Evolutionary conservation across 2,797 vertebrate genomes (phyloP).

Genomic region (Telmatherina bonti): DNA sequence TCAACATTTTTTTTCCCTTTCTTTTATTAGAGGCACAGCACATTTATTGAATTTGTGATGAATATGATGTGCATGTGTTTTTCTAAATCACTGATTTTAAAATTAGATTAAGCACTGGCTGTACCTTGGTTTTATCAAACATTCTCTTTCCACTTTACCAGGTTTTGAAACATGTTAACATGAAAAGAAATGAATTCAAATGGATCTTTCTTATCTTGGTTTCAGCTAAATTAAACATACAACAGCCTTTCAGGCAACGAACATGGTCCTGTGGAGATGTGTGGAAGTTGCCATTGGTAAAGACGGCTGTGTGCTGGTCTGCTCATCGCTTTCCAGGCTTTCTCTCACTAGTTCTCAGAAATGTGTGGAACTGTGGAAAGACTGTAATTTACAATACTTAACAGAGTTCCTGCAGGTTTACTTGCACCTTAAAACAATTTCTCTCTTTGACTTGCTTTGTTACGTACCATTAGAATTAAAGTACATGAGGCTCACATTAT

Average conservation of each 20-base stretch:
- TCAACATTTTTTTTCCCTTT: no score
- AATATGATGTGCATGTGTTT: no score
- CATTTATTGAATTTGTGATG: no score
- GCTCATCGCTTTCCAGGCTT: background rate
- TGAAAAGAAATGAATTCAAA: background rate
- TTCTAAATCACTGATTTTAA: no score
- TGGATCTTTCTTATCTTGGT: background rate
- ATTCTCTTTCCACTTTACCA: background rate
- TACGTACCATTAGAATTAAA: conserved; percentile 44
- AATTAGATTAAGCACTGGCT: background rate
- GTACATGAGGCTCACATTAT: conserved; percentile 34
- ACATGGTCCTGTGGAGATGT: background rate
- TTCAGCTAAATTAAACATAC: background rate
- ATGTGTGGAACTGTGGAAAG: conserved; percentile 25
- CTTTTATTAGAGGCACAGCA: no score
- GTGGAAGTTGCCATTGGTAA: background rate
- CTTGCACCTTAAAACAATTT: conserved; percentile 50
- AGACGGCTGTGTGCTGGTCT: background rate
- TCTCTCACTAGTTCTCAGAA: conserved; percentile 8
- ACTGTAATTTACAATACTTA: conserved; percentile 44
- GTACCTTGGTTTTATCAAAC: background rate
- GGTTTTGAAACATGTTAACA: background rate
- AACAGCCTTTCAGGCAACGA: background rate
- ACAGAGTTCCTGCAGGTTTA: conserved; percentile 53
- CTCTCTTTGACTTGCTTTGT: conserved; percentile 45